These are phyloP conservation scores for Mormyrus hasselquistii DNA, from an alignment of 2,797 vertebrate genomes.

Conservation along the genomic window DNA sequence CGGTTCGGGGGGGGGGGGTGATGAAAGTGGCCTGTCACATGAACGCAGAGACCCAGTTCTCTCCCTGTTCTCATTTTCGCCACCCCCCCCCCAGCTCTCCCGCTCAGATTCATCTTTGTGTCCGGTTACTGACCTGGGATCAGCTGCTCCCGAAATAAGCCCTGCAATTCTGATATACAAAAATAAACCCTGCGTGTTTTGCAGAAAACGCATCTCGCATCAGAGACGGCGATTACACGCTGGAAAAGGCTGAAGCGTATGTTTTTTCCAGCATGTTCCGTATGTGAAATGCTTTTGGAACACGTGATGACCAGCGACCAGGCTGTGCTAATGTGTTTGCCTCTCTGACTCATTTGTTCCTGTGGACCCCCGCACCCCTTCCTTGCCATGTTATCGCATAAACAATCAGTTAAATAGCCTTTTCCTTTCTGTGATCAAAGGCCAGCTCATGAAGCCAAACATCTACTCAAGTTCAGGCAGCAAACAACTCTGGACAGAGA, in stretches of 20 bases:
- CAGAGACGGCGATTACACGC: background rate
- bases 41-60: background rate
- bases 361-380: background rate
- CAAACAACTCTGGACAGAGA: background rate
- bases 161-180: background rate
- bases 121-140: background rate
- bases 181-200: slow-evolving; percentile 2
- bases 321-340: background rate
- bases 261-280: background rate
- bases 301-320: background rate
- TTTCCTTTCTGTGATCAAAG: slow-evolving; percentile 5
- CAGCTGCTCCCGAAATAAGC: background rate
- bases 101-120: slow-evolving; percentile 1
- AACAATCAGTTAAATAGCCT: slow-evolving; percentile 2
- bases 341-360: background rate
- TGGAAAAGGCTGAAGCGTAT: background rate
- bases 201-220: background rate
- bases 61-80: background rate
- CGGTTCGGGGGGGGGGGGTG: background rate
- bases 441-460: background rate
- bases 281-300: background rate
- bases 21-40: background rate
- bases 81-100: background rate
- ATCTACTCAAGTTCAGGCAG: background rate
- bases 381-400: background rate